Evolutionary conservation across 2,797 vertebrate genomes (phyloP).

Genomic region (Megaceryle alcyon): DNA sequence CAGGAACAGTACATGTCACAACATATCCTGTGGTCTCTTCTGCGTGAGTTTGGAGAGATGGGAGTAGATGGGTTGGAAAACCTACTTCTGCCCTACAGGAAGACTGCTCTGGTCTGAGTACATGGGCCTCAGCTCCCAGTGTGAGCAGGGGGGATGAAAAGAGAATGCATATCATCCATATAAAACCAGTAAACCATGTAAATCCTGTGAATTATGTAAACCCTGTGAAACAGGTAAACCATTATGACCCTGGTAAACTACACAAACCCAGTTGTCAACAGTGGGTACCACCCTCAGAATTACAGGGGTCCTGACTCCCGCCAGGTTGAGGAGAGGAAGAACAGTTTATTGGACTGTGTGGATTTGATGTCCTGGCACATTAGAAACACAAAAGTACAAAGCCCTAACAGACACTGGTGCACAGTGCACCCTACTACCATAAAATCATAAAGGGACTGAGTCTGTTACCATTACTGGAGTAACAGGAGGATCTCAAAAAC

Average conservation of each 20-base stretch:
- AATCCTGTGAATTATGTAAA: neutral
- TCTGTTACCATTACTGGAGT: neutral
- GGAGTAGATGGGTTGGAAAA: no score
- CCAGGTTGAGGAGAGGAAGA: neutral
- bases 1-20: neutral
- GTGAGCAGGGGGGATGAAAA: neutral
- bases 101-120: neutral
- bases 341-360: neutral
- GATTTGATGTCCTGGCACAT: neutral
- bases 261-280: no score
- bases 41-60: no score
- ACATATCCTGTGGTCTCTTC: neutral
- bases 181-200: no score
- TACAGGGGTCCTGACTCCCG: neutral
- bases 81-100: no score
- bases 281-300: neutral
- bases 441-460: neutral
- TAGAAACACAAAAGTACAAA: neutral
- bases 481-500: neutral
- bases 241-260: neutral
- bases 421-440: neutral
- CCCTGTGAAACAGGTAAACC: neutral
- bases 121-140: neutral
- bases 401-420: neutral
- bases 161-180: neutral